phyloP scores from a whole-genome alignment of 2,113 vertebrate species.

The Engraulis encrasicolus region DNA sequence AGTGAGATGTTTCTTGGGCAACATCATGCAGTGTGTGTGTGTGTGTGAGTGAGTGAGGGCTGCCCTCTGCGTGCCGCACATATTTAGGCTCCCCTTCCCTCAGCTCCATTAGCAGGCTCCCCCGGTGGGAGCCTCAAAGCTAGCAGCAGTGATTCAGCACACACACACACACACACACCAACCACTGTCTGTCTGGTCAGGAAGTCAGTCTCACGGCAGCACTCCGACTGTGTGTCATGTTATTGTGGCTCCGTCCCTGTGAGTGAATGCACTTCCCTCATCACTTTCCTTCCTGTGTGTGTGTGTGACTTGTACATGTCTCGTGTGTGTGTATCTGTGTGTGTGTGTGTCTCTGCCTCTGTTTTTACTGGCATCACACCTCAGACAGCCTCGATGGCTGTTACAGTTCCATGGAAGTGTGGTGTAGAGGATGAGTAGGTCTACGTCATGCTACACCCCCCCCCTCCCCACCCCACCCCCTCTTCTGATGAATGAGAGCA shows the following conservation, averaged over 20 bases:
- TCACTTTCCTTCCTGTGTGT: constrained; percentile 16
- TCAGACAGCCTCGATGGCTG: background rate
- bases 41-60: background rate
- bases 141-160: constrained; percentile 27
- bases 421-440: background rate
- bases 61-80: background rate
- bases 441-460: background rate
- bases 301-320: background rate
- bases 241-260: background rate
- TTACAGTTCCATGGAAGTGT: background rate
- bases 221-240: background rate
- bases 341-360: background rate
- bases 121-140: background rate
- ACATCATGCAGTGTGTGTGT: background rate
- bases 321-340: too few relatives aligned
- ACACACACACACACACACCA: background rate
- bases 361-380: background rate
- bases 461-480: too few relatives aligned
- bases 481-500: background rate
- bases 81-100: constrained; percentile 13
- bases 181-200: constrained; percentile 21
- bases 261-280: constrained; percentile 9
- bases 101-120: background rate
- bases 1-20: background rate
- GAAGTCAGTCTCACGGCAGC: constrained; percentile 32